Conservation (phyloP, 2,113 vertebrate genomes). For the Cyprinodon tularosa region DNA sequence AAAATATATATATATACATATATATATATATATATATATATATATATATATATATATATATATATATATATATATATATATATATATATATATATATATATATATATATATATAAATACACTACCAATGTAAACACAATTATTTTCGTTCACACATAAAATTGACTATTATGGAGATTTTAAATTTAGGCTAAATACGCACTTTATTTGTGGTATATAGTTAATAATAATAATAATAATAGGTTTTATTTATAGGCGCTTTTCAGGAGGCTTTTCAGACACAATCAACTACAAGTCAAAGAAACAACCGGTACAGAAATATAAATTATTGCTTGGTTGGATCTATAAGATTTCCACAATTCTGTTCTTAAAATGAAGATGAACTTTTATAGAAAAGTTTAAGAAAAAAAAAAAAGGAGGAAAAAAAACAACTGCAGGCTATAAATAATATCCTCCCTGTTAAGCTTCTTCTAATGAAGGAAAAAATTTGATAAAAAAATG, state of each 20-base stretch:
- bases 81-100: too few relatives aligned
- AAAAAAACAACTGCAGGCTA: not conserved
- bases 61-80: too few relatives aligned
- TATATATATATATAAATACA: not conserved
- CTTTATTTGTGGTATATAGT: not conserved
- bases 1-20: too few relatives aligned
- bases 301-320: not conserved
- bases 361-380: not conserved
- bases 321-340: not conserved
- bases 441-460: not conserved
- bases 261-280: too few relatives aligned
- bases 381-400: not conserved
- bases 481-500: not conserved
- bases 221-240: too few relatives aligned
- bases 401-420: not conserved
- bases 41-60: too few relatives aligned
- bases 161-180: not conserved
- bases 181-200: not conserved
- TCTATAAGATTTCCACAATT: not conserved
- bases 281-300: too few relatives aligned
- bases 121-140: not conserved
- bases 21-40: too few relatives aligned
- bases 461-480: not conserved
- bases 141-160: not conserved
- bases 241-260: too few relatives aligned